Evolutionary conservation across 2,888 invertebrate species (phyloP), one percentile per base, ranked within the genome.

Genomic region (Cephus rjabovi): DNA sequence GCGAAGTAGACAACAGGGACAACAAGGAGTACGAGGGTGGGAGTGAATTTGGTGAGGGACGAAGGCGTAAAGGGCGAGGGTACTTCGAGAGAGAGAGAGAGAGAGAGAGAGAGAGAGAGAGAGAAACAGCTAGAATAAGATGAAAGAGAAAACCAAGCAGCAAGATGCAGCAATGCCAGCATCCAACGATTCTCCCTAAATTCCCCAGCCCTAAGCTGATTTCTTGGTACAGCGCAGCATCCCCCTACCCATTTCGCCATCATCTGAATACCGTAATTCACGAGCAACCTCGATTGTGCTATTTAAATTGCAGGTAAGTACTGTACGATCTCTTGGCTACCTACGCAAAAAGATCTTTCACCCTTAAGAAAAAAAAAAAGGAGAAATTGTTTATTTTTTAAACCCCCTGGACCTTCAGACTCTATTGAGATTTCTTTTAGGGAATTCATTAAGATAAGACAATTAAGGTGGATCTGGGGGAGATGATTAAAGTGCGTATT

Each of bases 1-100:
- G 71, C 71, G 71, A 71, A 71, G 71, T 71, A 71, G 31, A 71
- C 71, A 71, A 71, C 71, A 71, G 71, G 71, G 71, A 71, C 71
- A 71, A 71, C 71, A 71, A 31, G 34, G 6, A 71, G 71, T 33
- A 30, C 11, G 71, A 31, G 31, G 34, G 31, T 30, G 31, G 71
- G 71, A 15, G 31, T 33, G 71, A 71, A 15, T 33, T 12, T 15
- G 31, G 15, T 0, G 15, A 6, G 34, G 31, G 71, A 3, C 12
- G 71, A 12, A 6, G 34, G 71, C 1, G 30, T 31, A 71, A 33
- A 71, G 12, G 31, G 71, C 30, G 33, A 71, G 34, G 71, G 71
- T 31, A 71, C 33, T 31, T 1, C 31, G 6, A 15, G 31, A 71
- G 71, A 31, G 12, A 12, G 69, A 69, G 30, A 30, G n/a, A 31